A percentile compares a stretch with the other conserved stretches of the same genome.
phyloP scores from a whole-genome alignment of 2,113 vertebrate genomes.

The Heterotis niloticus region DNA sequence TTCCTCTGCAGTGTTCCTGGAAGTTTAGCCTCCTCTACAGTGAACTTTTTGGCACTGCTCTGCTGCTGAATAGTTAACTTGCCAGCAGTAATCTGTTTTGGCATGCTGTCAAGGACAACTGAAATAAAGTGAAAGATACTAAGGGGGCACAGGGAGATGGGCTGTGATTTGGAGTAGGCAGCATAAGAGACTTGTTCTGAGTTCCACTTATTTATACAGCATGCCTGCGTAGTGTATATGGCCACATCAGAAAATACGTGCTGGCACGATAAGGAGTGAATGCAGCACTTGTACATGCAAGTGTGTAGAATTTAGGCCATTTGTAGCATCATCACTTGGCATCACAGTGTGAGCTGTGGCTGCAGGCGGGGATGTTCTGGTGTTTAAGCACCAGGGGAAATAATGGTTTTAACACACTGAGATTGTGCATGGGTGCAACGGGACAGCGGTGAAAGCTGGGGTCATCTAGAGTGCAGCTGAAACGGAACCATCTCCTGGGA shows the following conservation, averaged over 20 bases:
- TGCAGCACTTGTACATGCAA: not conserved
- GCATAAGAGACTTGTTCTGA: not conserved
- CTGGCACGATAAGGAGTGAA: slow-evolving; percentile 8
- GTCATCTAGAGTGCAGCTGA: slow-evolving; percentile 47
- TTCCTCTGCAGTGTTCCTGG: not conserved
- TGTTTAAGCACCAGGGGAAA: slow-evolving; percentile 9
- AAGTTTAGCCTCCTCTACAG: not conserved
- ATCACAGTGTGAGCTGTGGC: not conserved
- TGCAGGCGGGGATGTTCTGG: not conserved
- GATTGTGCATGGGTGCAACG: not conserved
- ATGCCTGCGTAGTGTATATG: not conserved
- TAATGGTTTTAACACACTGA: not conserved
- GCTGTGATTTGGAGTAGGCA: too few species aligned
- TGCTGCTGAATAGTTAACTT: not conserved
- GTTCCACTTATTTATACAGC: not conserved
- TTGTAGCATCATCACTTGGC: not conserved
- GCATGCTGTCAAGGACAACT: slow-evolving; percentile 14
- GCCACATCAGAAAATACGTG: not conserved
- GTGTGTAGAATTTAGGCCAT: not conserved
- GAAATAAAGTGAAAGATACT: slow-evolving; percentile 15
- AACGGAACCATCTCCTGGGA: slow-evolving; percentile 43
- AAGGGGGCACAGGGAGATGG: not conserved
- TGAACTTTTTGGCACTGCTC: not conserved
- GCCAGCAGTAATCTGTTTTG: not conserved
- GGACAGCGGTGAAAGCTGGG: slow-evolving; percentile 22